phyloP scores from a whole-genome alignment of 2,888 invertebrate species.

The Macrosoma leucophasiata region DNA sequence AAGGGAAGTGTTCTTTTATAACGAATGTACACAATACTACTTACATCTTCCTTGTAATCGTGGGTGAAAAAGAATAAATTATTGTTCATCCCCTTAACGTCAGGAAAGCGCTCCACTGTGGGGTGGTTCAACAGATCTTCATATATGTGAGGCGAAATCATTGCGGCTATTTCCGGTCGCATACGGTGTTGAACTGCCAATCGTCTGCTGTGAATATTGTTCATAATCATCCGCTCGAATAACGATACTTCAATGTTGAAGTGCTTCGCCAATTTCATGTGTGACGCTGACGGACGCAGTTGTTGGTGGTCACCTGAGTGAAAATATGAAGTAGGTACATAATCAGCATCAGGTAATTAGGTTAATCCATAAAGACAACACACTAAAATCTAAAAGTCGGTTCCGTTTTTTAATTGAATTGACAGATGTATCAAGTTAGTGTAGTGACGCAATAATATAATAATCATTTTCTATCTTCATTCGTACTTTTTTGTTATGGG shows the following conservation, averaged over 20 bases:
- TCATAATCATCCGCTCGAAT: constrained; percentile 86
- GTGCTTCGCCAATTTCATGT: constrained; percentile 77
- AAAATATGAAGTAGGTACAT: no score
- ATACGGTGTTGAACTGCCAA: constrained; percentile 86
- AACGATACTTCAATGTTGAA: constrained; percentile 84
- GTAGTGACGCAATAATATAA: no score
- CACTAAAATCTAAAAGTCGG: no score
- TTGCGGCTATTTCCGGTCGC: constrained; percentile 75
- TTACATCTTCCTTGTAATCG: constrained; percentile 70
- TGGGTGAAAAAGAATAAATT: constrained; percentile 84
- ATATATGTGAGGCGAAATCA: constrained; percentile 83
- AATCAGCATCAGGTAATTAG: no score
- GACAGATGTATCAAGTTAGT: no score
- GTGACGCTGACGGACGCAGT: constrained; percentile 82
- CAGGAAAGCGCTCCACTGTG: constrained; percentile 73
- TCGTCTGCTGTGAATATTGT: constrained; percentile 77
- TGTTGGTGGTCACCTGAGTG: constrained; percentile 91
- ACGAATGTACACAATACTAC: no score
- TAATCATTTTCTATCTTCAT: no score
- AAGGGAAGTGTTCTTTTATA: no score
- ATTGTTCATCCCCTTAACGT: constrained; percentile 75
- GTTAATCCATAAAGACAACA: no score
- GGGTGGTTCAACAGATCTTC: constrained; percentile 76
- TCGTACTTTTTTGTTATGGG: no score
- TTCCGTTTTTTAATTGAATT: no score